Conservation (phyloP, 2,113 vertebrate species). For the Amblyornis subalaris region DNA sequence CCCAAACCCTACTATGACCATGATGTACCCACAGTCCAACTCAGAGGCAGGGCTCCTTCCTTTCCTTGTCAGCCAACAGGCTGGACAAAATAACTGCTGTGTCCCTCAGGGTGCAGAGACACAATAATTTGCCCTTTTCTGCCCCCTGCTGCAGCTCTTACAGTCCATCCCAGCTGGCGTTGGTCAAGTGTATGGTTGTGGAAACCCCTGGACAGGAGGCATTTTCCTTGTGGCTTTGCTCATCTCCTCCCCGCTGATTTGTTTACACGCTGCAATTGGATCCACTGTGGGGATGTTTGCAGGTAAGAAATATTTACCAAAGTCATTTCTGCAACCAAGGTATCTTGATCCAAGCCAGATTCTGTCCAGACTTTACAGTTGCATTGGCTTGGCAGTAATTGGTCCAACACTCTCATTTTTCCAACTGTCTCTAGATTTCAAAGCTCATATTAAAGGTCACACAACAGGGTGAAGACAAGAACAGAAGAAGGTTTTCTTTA, state of each 20-base stretch:
- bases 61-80: neutral
- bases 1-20: neutral
- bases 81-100: neutral
- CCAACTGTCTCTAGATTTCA: neutral
- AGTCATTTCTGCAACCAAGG: neutral
- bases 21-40: neutral
- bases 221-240: slow-evolving; percentile 86
- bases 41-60: neutral
- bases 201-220: slow-evolving; percentile 90
- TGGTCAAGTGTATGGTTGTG: slow-evolving; percentile 91
- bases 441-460: neutral
- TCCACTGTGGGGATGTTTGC: slow-evolving; percentile 87
- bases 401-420: neutral
- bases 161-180: slow-evolving; percentile 84
- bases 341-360: neutral
- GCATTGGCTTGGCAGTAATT: rapidly evolving
- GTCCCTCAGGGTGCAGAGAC: neutral
- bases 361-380: neutral
- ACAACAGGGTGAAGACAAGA: neutral
- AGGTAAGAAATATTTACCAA: slow-evolving; percentile 64
- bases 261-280: slow-evolving; percentile 84
- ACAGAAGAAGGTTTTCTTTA: neutral
- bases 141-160: slow-evolving; percentile 76
- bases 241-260: slow-evolving; percentile 89
- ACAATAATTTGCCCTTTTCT: neutral